A percentile compares a stretch with the other conserved stretches of the same genome.
These are phyloP conservation scores for Haplochromis burtoni DNA, from an alignment of 2,113 vertebrate species.

Conservation along the genomic window DNA sequence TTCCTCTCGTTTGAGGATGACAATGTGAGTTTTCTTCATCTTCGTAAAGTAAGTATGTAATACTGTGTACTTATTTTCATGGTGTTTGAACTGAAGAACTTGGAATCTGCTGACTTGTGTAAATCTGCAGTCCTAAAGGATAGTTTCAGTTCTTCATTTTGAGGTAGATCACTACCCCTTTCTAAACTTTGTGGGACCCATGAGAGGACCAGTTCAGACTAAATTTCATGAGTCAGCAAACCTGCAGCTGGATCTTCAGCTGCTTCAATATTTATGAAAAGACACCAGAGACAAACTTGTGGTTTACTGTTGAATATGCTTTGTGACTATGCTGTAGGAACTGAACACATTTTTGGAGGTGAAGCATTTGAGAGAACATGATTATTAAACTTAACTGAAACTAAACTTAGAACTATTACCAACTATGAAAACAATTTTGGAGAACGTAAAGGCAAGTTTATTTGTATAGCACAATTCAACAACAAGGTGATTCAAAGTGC, in stretches of 20 bases:
- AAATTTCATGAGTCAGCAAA: accelerated
- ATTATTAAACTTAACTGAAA: too few relatives aligned
- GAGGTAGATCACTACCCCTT: neutral
- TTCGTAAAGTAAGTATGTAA: neutral
- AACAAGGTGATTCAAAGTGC: too few relatives aligned
- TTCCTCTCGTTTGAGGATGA: neutral
- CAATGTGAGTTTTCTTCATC: neutral
- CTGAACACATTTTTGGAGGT: too few relatives aligned
- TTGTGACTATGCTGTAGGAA: accelerated
- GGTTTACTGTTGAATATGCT: too few relatives aligned
- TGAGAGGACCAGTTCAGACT: neutral
- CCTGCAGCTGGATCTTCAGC: neutral
- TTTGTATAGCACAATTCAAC: too few relatives aligned
- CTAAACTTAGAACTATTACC: too few relatives aligned
- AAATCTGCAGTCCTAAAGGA: neutral
- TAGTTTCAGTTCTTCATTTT: neutral
- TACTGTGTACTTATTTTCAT: accelerated
- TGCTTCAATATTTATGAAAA: too few relatives aligned
- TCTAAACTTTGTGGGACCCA: accelerated
- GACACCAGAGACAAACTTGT: accelerated
- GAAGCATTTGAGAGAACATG: too few relatives aligned
- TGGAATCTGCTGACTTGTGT: neutral
- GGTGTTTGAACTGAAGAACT: accelerated
- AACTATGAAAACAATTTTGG: too few relatives aligned
- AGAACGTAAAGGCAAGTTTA: too few relatives aligned